Base-by-base conservation (phyloP, 2,888 invertebrate species). In the Nomada lathburiana region DNA sequence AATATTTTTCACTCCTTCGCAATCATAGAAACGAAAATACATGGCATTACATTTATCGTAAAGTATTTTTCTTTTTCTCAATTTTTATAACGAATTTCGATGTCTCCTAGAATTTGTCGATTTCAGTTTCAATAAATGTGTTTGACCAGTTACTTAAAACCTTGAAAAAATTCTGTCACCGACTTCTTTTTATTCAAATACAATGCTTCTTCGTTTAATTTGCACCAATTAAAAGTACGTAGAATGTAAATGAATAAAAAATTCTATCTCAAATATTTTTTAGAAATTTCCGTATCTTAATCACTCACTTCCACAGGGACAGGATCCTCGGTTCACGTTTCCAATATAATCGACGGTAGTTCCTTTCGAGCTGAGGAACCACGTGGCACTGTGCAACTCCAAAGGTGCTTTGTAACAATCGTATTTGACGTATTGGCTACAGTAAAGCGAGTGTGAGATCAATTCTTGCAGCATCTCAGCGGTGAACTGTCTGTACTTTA, bases 401-500 rank as follows among this genome's bases (percentile, higher is more conserved):
- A 98, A 93, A 1, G 98, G 98, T 1, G 98, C 98, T 94, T 97
- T 97, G 91, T 97, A 97, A 90, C 98, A 98, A 90, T 98, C 98
- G 90, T 98, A 98, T 91, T 97, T 97, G 77, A 98, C 97, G 90
- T 97, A 97, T 92, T 98, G 98, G 76, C 97, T 97, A 90, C 98
- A 98, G 93, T 97, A 97, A 65, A 98, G 94, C 0, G 98, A 98
- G 93, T 98, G 98, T 0, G 97, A 97, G 76, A 98, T 97, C 80
- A 98, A 94, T 90, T 98, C 98, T 92, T 98, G 98, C 18, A 98
- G 94, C 98, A 98, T 98, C 92, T 98, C 98, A 0, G 97, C 97
- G 0, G 97, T 96, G 93, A 98, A 98, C 91, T 98, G 98, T 50
- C 98, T 95, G 92, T 98, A 98, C 85, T 97, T 97, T 77, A 98